Evolutionary conservation across 2,113 vertebrate species (phyloP).

Genomic region (Peromyscus californicus): DNA sequence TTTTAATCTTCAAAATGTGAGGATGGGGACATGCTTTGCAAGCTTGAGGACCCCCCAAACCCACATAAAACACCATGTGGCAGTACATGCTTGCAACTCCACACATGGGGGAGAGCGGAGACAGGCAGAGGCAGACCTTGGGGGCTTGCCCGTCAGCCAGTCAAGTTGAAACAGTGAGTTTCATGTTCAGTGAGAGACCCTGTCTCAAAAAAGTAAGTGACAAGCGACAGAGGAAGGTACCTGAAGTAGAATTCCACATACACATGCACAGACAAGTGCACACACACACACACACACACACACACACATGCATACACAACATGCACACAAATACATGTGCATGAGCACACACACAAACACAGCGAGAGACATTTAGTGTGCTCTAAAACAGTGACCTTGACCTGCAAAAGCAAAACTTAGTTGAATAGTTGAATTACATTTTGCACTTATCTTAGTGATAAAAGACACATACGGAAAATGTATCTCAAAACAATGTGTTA

Average conservation of each 20-base stretch:
- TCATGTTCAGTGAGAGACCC: not conserved
- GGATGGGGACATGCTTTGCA: not conserved
- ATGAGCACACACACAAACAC: not conserved
- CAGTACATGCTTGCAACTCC: not conserved
- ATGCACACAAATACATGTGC: too few species aligned
- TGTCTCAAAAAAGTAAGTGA: not conserved
- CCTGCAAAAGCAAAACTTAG: conserved; percentile 19
- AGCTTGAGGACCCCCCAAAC: too few species aligned
- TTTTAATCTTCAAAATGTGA: not conserved
- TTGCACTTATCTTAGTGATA: not conserved
- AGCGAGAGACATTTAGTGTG: not conserved
- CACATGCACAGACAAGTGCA: not conserved
- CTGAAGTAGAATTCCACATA: not conserved
- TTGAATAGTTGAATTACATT: not conserved
- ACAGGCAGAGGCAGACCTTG: too few species aligned
- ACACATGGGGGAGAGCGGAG: not conserved
- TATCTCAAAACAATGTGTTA: not conserved
- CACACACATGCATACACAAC: not conserved
- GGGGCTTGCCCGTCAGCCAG: not conserved
- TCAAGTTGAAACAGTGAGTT: not conserved
- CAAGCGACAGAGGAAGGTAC: not conserved
- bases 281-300: too few species aligned
- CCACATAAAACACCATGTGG: not conserved
- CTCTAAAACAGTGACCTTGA: rapidly evolving
- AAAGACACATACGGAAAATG: conserved; percentile 22